phyloP scores from a whole-genome alignment of 2,888 invertebrate genomes.

The Stictocephala bisonia region DNA sequence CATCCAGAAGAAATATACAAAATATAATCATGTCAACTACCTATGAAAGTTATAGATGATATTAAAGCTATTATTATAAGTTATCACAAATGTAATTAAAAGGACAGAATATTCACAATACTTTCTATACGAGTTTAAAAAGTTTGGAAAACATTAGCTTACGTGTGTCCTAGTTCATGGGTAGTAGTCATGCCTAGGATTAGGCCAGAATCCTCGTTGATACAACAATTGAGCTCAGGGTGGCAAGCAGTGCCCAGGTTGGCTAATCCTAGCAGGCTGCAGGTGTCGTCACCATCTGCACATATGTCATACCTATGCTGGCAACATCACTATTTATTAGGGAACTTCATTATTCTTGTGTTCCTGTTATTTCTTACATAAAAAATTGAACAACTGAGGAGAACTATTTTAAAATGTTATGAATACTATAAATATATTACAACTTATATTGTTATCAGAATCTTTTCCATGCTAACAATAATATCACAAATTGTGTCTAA shows the following conservation, averaged over 20 bases:
- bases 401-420: too few species aligned
- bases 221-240: constrained; percentile 70
- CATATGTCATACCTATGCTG: constrained; percentile 68
- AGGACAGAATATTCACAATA: too few species aligned
- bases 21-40: too few species aligned
- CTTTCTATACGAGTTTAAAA: constrained; percentile 36
- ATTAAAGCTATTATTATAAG: too few species aligned
- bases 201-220: constrained; percentile 76
- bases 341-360: constrained; percentile 20
- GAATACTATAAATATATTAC: too few species aligned
- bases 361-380: background rate
- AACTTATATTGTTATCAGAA: too few species aligned
- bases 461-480: too few species aligned
- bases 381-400: background rate
- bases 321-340: background rate
- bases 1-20: too few species aligned
- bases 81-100: too few species aligned
- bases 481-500: too few species aligned
- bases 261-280: constrained; percentile 74
- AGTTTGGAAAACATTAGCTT: constrained; percentile 61
- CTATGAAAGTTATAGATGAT: too few species aligned
- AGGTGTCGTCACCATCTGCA: constrained; percentile 63
- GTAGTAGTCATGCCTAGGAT: constrained; percentile 73
- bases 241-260: constrained; percentile 74
- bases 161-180: constrained; percentile 79